Conservation (phyloP, 2,888 invertebrate species). For the Apamea monoglypha region DNA sequence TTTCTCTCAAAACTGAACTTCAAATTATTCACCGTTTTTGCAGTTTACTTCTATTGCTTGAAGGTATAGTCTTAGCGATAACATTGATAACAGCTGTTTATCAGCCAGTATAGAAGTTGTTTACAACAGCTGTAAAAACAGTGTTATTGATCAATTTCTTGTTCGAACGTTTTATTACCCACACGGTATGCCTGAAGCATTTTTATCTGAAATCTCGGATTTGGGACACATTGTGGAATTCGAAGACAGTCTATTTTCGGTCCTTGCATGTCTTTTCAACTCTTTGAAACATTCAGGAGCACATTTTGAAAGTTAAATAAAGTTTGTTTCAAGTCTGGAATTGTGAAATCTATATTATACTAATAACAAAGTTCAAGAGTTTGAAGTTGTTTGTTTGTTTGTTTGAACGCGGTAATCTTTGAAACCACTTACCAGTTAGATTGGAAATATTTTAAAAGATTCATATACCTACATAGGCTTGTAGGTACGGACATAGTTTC, state of each 20-base stretch:
- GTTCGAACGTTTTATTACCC: conserved; percentile 16
- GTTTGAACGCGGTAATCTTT: too few relatives aligned
- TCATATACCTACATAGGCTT: too few relatives aligned
- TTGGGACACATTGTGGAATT: background rate
- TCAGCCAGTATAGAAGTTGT: background rate
- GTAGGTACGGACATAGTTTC: background rate
- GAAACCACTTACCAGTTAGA: too few relatives aligned
- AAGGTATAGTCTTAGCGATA: background rate
- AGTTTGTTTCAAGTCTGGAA: background rate
- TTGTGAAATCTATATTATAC: background rate
- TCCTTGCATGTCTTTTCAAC: background rate
- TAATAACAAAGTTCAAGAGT: too few relatives aligned
- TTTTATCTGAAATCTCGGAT: background rate
- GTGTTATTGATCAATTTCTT: conserved; percentile 25
- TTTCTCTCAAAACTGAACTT: background rate
- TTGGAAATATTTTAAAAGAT: too few relatives aligned
- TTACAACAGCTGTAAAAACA: background rate
- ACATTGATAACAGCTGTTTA: conserved; percentile 28
- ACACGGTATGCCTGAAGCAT: background rate
- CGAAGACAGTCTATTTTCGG: conserved; percentile 12
- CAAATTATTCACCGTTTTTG: background rate
- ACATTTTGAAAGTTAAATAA: conserved; percentile 17
- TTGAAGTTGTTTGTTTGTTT: too few relatives aligned
- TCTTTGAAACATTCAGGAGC: background rate
- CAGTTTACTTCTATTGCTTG: background rate